These are phyloP conservation scores for Asarcornis scutulata DNA, from an alignment of 2,113 vertebrate genomes.

Conservation along the genomic window DNA sequence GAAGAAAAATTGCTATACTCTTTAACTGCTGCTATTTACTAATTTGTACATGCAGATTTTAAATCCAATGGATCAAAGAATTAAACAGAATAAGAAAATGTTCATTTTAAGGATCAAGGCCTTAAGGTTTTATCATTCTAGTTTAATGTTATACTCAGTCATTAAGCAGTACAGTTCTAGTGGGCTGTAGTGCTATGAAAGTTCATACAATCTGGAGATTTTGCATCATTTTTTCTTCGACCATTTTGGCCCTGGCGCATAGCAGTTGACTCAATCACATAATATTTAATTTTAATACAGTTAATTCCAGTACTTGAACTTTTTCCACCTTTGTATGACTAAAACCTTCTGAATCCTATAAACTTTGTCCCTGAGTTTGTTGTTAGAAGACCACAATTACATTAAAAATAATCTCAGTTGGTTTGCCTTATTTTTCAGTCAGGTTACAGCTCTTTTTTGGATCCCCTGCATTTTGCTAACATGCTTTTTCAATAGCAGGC, in stretches of 20 bases:
- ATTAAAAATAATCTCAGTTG: not conserved
- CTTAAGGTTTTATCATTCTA: not conserved
- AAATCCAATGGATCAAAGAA: not conserved
- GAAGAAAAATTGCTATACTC: not conserved
- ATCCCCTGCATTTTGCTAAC: not conserved
- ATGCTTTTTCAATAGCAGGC: not conserved
- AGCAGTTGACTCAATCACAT: not conserved
- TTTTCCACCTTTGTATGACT: not conserved
- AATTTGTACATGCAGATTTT: not conserved
- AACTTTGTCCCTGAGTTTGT: not conserved
- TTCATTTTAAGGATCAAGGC: not conserved
- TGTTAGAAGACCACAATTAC: not conserved
- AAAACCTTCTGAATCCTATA: not conserved
- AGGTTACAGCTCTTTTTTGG: not conserved
- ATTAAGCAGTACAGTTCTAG: not conserved
- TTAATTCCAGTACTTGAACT: not conserved
- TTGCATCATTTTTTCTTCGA: not conserved
- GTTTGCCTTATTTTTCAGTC: not conserved
- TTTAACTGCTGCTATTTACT: not conserved
- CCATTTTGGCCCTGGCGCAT: fast-evolving
- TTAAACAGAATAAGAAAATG: not conserved
- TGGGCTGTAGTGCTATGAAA: not conserved
- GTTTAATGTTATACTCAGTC: not conserved
- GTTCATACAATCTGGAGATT: not conserved
- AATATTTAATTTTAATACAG: not conserved